A percentile compares a stretch with the other conserved stretches of the same genome.
These are phyloP conservation scores for Formica exsecta DNA, from an alignment of 1,140 invertebrate species.

Conservation along the genomic window DNA sequence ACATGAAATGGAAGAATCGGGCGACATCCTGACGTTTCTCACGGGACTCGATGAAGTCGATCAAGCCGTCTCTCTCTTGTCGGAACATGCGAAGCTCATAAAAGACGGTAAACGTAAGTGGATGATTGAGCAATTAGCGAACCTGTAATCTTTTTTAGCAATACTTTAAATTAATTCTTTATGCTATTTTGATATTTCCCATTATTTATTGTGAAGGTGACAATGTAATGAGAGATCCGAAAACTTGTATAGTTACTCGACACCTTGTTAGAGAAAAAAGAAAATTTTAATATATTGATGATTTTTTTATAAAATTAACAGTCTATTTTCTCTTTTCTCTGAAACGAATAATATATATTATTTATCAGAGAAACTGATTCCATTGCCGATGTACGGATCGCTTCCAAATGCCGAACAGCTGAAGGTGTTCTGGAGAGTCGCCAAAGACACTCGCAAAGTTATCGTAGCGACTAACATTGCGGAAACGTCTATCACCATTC, in stretches of 20 bases:
- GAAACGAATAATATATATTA: slow-evolving; percentile 25
- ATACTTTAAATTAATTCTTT: slow-evolving; percentile 14
- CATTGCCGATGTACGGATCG: slow-evolving; percentile 97
- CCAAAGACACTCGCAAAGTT: slow-evolving; percentile 94
- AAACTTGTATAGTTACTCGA: background rate
- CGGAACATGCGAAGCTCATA: slow-evolving; percentile 88
- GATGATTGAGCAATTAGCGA: background rate
- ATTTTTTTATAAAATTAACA: background rate
- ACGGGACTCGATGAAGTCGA: slow-evolving; percentile 98
- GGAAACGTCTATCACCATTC: slow-evolving; percentile 96
- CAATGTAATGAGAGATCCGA: background rate
- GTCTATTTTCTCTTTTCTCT: slow-evolving; percentile 29
- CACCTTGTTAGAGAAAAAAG: background rate
- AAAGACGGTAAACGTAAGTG: slow-evolving; percentile 85
- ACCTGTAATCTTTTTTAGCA: background rate
- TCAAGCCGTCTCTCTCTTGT: slow-evolving; percentile 90
- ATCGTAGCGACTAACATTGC: slow-evolving; percentile 99
- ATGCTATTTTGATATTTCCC: background rate
- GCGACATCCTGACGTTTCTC: slow-evolving; percentile 97
- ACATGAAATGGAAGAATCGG: slow-evolving; percentile 92
- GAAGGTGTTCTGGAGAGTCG: slow-evolving; percentile 94
- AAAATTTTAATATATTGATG: slow-evolving; percentile 8
- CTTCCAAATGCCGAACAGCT: slow-evolving; percentile 94
- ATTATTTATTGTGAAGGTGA: background rate
- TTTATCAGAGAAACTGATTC: slow-evolving; percentile 89